phyloP scores from a whole-genome alignment of 2,888 invertebrate species.

The Troglohyphantes excavatus region DNA sequence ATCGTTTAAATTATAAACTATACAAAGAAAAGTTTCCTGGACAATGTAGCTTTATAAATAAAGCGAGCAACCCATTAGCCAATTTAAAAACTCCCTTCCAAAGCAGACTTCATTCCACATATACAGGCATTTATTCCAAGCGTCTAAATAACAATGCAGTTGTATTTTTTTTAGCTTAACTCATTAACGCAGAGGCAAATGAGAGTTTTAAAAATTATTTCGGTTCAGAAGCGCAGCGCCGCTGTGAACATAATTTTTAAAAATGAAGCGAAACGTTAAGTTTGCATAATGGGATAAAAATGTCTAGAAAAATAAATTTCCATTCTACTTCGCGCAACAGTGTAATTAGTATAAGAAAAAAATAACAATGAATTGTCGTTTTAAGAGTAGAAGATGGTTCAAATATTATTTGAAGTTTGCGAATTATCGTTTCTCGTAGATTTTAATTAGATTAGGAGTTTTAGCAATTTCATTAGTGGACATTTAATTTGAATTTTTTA shows the following conservation, averaged over 20 bases:
- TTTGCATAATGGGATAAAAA: not conserved
- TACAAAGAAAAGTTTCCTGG: no score
- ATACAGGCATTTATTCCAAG: not conserved
- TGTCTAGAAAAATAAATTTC: slow-evolving; percentile 7
- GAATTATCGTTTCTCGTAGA: no score
- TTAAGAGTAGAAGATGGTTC: not conserved
- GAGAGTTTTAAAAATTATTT: slow-evolving; percentile 4
- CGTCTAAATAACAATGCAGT: not conserved
- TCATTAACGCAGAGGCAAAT: not conserved
- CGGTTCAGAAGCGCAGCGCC: no score
- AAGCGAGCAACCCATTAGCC: no score
- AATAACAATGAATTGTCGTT: not conserved
- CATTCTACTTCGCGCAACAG: not conserved
- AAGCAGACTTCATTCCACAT: no score
- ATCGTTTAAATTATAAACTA: no score
- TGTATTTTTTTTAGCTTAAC: not conserved
- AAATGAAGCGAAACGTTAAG: not conserved
- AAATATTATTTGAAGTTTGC: not conserved
- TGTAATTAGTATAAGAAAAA: slow-evolving; percentile 7
- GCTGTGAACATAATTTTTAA: slow-evolving; percentile 6
- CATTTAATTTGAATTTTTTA: no score
- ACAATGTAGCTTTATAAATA: no score
- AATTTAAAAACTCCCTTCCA: no score
- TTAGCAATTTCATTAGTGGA: no score
- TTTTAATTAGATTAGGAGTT: no score